These are phyloP conservation scores for Turritopsis dohrnii DNA, from an alignment of 30 jellyfish, hydroid and myxozoan genomes.

Conservation along the genomic window DNA sequence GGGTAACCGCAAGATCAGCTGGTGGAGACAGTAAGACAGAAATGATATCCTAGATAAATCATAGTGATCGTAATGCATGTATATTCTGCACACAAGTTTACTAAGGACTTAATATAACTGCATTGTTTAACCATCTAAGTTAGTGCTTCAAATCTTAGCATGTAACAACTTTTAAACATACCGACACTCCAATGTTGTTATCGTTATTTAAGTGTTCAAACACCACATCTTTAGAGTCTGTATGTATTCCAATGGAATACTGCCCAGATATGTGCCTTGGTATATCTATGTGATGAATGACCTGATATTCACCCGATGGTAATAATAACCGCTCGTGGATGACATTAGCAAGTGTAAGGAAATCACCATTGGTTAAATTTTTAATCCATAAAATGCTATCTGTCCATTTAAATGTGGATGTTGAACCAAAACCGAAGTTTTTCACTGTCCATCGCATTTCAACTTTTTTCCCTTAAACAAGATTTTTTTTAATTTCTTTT, in stretches of 20 bases:
- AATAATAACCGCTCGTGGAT: not conserved
- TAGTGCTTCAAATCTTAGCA: too few relatives aligned
- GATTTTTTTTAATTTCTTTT: not conserved
- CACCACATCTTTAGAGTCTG: not conserved
- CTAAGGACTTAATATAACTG: not conserved
- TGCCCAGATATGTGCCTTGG: constrained; percentile 18
- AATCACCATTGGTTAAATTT: constrained; percentile 2
- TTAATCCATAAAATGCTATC: constrained; percentile 5
- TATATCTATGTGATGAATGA: not conserved
- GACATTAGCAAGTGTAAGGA: not conserved
- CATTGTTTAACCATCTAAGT: too few relatives aligned
- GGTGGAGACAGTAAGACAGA: constrained; percentile 19
- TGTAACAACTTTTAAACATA: too few relatives aligned
- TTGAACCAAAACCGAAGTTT: constrained; percentile 13
- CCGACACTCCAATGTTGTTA: constrained; percentile 13
- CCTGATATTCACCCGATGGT: constrained; percentile 9
- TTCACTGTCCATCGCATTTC: constrained; percentile 14
- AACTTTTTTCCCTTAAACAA: not conserved
- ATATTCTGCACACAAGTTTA: not conserved
- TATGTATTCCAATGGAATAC: not conserved
- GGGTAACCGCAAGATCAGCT: constrained; percentile 10
- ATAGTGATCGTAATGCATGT: not conserved
- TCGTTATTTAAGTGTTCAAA: not conserved
- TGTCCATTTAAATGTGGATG: constrained; percentile 9
- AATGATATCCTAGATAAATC: not conserved